These are phyloP conservation scores for Saccopteryx leptura DNA, from an alignment of 2,113 vertebrate species.

Conservation along the genomic window DNA sequence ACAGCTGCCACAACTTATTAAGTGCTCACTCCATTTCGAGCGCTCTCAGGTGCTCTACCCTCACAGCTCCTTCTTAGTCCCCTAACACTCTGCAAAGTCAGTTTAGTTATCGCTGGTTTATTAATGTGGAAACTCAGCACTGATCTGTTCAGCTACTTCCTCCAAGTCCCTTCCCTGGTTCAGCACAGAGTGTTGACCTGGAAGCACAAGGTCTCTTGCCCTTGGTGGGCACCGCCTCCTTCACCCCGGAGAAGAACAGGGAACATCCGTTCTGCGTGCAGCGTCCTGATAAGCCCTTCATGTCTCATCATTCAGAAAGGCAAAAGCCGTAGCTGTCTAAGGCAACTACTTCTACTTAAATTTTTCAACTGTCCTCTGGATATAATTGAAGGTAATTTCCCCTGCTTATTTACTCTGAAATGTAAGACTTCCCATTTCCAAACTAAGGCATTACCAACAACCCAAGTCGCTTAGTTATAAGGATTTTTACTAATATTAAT, in stretches of 20 bases:
- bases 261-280: background rate
- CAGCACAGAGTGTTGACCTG: background rate
- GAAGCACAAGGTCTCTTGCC: background rate
- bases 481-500: background rate
- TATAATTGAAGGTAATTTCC: conserved; percentile 4
- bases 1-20: background rate
- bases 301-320: background rate
- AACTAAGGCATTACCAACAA: background rate
- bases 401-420: background rate
- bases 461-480: background rate
- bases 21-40: background rate
- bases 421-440: conserved; percentile 10
- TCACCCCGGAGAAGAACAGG: background rate
- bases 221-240: fast-evolving
- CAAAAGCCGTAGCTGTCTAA: background rate
- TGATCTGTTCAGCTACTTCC: background rate
- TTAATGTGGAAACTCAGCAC: background rate
- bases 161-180: background rate
- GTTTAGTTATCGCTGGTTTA: background rate
- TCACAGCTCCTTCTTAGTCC: background rate
- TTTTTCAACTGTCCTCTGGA: background rate
- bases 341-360: background rate
- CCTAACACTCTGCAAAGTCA: background rate
- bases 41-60: background rate
- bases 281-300: background rate